A percentile compares a stretch with the other conserved stretches of the same genome.
phyloP scores from a whole-genome alignment of 2,888 invertebrate genomes.

The Ophioninae sp. region DNA sequence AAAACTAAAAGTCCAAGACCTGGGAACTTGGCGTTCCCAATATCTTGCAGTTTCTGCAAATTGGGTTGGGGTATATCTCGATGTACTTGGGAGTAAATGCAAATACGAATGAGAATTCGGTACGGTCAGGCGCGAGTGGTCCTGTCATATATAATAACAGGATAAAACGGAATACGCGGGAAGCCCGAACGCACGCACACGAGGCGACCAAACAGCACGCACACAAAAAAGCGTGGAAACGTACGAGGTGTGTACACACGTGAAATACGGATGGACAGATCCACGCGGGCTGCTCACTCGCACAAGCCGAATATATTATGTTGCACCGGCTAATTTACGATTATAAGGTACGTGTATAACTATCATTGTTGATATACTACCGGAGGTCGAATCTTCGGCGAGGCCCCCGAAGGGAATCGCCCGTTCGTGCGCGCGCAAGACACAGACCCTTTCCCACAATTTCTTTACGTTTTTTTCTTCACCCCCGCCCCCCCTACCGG shows the following conservation, averaged over 20 bases:
- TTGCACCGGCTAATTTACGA: slow-evolving; percentile 81
- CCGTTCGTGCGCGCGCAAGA: slow-evolving; percentile 26
- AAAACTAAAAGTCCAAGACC: too few relatives aligned
- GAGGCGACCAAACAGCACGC: too few relatives aligned
- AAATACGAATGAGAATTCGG: slow-evolving; percentile 62
- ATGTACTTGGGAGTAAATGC: slow-evolving; percentile 37
- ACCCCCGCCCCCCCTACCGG: slow-evolving; percentile 13
- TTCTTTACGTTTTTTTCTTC: too few relatives aligned
- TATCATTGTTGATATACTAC: slow-evolving; percentile 82
- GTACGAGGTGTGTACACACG: background rate
- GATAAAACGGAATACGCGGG: slow-evolving; percentile 81
- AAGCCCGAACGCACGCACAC: slow-evolving; percentile 69
- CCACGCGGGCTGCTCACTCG: slow-evolving; percentile 50
- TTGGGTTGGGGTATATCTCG: slow-evolving; percentile 1
- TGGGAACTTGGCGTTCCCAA: background rate
- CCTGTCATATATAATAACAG: slow-evolving; percentile 81
- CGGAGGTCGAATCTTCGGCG: slow-evolving; percentile 63
- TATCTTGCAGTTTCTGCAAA: background rate
- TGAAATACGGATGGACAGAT: slow-evolving; percentile 11
- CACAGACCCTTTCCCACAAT: slow-evolving; percentile 1
- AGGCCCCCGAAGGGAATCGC: slow-evolving; percentile 55
- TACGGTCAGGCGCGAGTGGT: slow-evolving; percentile 78
- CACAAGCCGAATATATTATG: slow-evolving; percentile 80
- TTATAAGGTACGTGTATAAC: slow-evolving; percentile 81
- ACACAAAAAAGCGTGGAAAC: too few relatives aligned